A percentile compares a stretch with the other conserved stretches of the same genome.
These are phyloP conservation scores for Antechinus stuartii DNA, from an alignment of 2,113 vertebrate genomes.

Conservation along the genomic window DNA sequence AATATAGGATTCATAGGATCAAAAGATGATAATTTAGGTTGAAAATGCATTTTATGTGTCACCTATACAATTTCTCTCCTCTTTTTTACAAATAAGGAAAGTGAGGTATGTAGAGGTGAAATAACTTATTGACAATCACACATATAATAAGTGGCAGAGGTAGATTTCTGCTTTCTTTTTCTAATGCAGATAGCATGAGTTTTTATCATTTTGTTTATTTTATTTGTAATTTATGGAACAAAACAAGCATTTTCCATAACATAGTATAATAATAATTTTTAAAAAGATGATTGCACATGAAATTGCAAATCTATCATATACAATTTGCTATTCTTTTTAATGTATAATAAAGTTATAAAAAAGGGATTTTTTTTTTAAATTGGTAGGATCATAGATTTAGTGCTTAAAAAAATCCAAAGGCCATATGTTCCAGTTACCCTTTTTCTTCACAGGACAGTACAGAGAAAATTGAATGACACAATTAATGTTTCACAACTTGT, in stretches of 20 bases:
- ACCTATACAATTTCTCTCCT: not conserved
- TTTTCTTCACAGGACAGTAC: not conserved
- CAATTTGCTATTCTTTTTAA: too few species aligned
- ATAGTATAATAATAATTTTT: too few species aligned
- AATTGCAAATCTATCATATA: too few species aligned
- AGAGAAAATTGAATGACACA: not conserved
- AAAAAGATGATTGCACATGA: too few species aligned
- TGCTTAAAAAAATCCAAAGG: not conserved
- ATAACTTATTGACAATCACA: not conserved
- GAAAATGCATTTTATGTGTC: not conserved
- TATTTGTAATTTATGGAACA: too few species aligned
- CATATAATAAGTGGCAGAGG: constrained; percentile 26
- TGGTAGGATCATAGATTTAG: not conserved
- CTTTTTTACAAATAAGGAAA: constrained; percentile 11
- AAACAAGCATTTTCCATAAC: too few species aligned
- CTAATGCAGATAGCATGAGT: not conserved
- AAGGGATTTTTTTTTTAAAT: not conserved
- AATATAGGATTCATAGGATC: too few species aligned
- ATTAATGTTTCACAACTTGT: not conserved
- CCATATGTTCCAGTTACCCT: not conserved
- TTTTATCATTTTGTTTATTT: too few species aligned
- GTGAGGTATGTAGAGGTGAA: not conserved
- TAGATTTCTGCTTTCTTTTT: not conserved
- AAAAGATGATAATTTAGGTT: not conserved
- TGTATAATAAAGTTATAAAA: too few species aligned